Base-by-base conservation (phyloP, 2,888 invertebrate genomes). In the Hyppa rectilinea region DNA sequence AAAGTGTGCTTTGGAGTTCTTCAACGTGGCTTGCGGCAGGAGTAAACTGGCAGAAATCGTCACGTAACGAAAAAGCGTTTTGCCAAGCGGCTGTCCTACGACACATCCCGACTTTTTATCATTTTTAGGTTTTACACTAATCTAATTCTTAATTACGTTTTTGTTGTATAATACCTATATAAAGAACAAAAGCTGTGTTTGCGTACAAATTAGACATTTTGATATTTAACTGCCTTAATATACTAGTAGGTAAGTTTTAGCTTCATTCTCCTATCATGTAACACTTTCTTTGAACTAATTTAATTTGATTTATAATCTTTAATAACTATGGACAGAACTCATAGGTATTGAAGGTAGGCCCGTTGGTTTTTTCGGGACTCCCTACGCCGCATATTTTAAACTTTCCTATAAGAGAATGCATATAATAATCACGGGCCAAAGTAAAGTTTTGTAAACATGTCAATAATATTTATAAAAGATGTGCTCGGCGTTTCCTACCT, bases 301-400 rank as follows among this genome's bases (percentile, higher is more conserved):
- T 4, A 69, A 55, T 58, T 69, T 40, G n/a, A 59, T 49, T 70
- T 40, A 12, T 40, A 50, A 71, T 29, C 7, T 6, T 70, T 31
- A 40, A 14, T n/a, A 9, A 29, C 4, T 12, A 45, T 4, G 12
- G 26, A 43, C 10, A 31, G 14, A 31, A 69, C 20, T 55, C 4
- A 38, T 31, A 26, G 20, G n/a, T 45, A 3, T 23, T 0, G 14
- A 29, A 20, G 23, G n/a, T 26, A 26, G 26, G 7, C 26, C 4
- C 20, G 26, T 0, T 17, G 4, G 12, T 26, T 31, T 31, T 6
- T 6, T 23, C n/a, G 12, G 10, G 26, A 1, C n/a, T n/a, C n/a
- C n/a, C n/a, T n/a, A 17, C 31, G 49, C 17, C 4, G n/a, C 29
- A 14, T 59, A 34, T 59, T 40, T 56, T 38, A 12, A 38, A 53